Base-by-base conservation (phyloP, 2,888 invertebrate genomes). In the Sialis lutaria region DNA sequence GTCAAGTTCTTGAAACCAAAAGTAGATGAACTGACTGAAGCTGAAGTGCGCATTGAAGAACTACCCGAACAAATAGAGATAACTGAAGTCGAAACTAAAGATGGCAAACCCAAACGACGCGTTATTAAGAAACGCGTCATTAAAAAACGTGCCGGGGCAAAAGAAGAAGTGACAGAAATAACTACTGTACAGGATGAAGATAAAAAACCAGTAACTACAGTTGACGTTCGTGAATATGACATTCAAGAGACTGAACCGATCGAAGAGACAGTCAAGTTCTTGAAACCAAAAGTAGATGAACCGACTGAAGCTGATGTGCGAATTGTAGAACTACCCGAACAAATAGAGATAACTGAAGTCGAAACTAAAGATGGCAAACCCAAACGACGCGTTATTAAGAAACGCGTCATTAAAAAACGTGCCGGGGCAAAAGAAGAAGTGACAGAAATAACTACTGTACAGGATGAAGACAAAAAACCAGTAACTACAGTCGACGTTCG, bases 161-260 rank as follows among this genome's bases (percentile, higher is more conserved):
- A 57, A 46, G 60, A 62, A 22, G 64, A 69, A 57, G 61, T 61
- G 33, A 69, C 67, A 6, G 54, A 56, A 52, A 56, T 57, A n/a
- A 46, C 7, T 44, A 53, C 44, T 33, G 43, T 9, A 6, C 13
- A 44, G 13, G 44, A 44, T 12, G 44, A 44, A 9, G 44, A 35
- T 34, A 51, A 49, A 22, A 49, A 47, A 42, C 50, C 48, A 8
- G 50, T 43, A 31, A 51, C 44, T 40, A 51, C 45, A 43, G 49
- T 67, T 1, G 57, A 57, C 6, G 56, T 57, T 6, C 55, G 60
- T 31, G 59, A 61, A 42, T 54, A 64, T 52, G 52, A 60, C 49
- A 54, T 50, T 6, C 58, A 55, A 9, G 57, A 63, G 7, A 51
- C 54, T 1, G 63, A 64, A 49, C 53, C 59, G 5, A 54, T 54